phyloP scores from a whole-genome alignment of 2,888 invertebrate species.

The Leucophora obtusa region DNA sequence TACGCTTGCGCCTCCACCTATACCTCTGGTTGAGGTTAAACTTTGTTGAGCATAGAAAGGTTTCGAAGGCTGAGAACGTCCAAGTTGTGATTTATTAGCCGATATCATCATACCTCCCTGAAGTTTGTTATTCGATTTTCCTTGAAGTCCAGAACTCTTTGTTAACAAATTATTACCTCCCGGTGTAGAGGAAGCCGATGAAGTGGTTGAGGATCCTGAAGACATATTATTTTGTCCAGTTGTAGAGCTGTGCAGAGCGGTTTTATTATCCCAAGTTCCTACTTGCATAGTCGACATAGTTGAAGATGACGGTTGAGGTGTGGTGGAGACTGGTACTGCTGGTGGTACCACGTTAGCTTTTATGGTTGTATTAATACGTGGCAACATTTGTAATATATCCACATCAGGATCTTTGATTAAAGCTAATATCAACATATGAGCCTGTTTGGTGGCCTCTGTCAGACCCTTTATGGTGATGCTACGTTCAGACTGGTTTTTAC shows the following conservation, averaged over 20 bases:
- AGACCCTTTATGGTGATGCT: constrained; percentile 97
- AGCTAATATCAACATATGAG: constrained; percentile 92
- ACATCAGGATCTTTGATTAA: constrained; percentile 97
- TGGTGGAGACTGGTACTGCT: constrained; percentile 11
- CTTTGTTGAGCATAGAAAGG: constrained; percentile 69
- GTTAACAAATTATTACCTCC: constrained; percentile 36
- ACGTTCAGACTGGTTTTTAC: constrained; percentile 94
- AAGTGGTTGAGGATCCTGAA: constrained; percentile 69
- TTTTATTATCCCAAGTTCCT: constrained; percentile 78
- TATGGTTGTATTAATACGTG: constrained; percentile 80
- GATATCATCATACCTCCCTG: constrained; percentile 59
- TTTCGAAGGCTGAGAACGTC: constrained; percentile 74
- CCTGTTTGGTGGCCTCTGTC: constrained; percentile 94
- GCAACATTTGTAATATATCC: constrained; percentile 90
- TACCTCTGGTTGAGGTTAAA: constrained; percentile 65
- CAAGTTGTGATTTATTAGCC: constrained; percentile 54
- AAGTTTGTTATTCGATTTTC: constrained; percentile 50
- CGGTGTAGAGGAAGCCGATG: constrained; percentile 70
- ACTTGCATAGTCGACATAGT: constrained; percentile 68
- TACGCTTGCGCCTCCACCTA: constrained; percentile 22
- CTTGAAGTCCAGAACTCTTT: constrained; percentile 42
- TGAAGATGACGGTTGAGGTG: constrained; percentile 49
- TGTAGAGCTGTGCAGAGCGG: constrained; percentile 68
- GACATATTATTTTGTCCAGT: constrained; percentile 65
- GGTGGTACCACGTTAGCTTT: constrained; percentile 68